Base-by-base conservation (phyloP, 1,140 invertebrate genomes). In the Meteorus sp. region DNA sequence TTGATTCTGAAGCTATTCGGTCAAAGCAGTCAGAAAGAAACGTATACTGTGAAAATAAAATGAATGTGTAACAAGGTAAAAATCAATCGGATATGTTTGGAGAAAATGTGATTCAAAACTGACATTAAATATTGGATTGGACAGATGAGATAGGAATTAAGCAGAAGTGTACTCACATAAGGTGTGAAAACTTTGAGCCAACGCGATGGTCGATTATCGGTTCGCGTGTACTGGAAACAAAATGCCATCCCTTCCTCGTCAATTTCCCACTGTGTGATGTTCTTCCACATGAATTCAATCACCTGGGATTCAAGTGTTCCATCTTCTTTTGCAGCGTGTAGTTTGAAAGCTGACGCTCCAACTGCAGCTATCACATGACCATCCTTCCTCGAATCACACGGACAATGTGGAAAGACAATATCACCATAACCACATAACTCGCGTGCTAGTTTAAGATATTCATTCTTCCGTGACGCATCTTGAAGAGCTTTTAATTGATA, bases 401-500 rank as follows among this genome's bases (percentile, higher is more conserved):
- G 83, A 81, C 95, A 97, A 79, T 96, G 94, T 15, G 95, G 95
- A 81, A 98, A 97, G 27, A 93, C 89, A 15, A 97, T 85, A 68
- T 94, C 90, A 1, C 92, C 93, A 78, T 97, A 97, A 20, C 94
- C 95, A 58, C 91, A 90, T 56, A 98, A 81, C 68, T 90, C 85
- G 43, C 92, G 85, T 22, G 91, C 94, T 59, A 94, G 77, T 68
- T 91, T 88, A 43, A 98, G 82, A 79, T 96, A 97, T 85, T 97
- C 94, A 57, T 85, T 78, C 67, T 92, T 93, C 70, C 94, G 87
- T 19, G 89, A 88, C 39, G 89, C 85, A 72, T 98, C 94, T 76
- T 97, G 94, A 29, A 98, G 81, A 15, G 94, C 94, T 81, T 98
- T 98, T 50, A 98, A 80, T 75, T 98, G 94, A 80, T 97, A 97